Conservation (phyloP, 2,113 vertebrate genomes). For the Platysternon megacephalum region DNA sequence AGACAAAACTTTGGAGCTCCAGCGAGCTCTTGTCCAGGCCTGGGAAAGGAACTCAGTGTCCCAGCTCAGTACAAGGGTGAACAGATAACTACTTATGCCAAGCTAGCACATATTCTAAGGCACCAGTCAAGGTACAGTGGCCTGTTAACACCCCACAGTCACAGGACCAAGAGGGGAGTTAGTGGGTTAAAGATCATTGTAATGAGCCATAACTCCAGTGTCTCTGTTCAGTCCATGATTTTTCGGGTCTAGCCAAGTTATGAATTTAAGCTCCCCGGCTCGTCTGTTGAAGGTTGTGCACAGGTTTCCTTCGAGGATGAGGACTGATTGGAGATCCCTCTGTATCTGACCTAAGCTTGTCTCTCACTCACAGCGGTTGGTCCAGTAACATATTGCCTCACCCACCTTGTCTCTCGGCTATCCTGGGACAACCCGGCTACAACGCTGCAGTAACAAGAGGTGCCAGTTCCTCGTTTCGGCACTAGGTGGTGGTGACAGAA, state of each 20-base stretch:
- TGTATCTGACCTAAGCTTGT: background rate
- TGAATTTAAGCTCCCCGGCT: no score
- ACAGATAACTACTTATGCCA: background rate
- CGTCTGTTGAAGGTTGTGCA: rapidly evolving
- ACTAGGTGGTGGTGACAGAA: background rate
- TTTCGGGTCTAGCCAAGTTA: no score
- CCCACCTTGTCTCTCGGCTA: rapidly evolving
- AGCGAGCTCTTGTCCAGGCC: background rate
- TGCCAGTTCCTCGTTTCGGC: background rate
- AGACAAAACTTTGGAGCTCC: background rate
- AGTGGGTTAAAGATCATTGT: background rate
- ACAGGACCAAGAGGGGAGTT: background rate
- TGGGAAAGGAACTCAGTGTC: background rate
- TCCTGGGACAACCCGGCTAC: background rate
- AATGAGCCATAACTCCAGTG: background rate
- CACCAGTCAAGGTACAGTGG: background rate
- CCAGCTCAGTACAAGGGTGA: background rate
- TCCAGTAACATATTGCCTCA: no score
- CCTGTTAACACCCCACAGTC: background rate
- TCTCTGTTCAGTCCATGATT: background rate
- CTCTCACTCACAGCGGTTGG: background rate
- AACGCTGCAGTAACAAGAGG: background rate
- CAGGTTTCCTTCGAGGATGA: background rate
- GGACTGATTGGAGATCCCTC: no score
- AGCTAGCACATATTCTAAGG: background rate